These are phyloP conservation scores for Thaleichthys pacificus DNA, from an alignment of 2,797 vertebrate genomes.

Conservation along the genomic window DNA sequence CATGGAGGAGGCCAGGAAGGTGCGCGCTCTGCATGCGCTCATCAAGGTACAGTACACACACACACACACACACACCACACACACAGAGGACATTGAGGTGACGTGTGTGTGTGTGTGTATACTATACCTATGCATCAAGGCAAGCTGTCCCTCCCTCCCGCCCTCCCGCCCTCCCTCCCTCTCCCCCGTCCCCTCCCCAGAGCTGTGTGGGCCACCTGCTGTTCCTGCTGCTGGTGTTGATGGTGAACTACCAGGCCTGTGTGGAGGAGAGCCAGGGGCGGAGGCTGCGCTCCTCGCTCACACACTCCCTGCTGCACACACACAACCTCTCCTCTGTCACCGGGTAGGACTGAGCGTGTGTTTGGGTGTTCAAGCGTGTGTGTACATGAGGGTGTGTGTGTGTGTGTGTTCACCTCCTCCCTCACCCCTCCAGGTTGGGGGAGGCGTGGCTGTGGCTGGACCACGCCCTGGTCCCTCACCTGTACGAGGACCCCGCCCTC, in stretches of 20 bases:
- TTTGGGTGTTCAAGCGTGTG: neutral
- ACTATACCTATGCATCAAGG: no score
- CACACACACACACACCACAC: no score
- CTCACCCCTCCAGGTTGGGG: slow-evolving; percentile 54
- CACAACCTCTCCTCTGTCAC: slow-evolving; percentile 63
- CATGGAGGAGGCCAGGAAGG: slow-evolving; percentile 78
- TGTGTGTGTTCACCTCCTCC: neutral
- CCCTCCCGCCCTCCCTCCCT: neutral
- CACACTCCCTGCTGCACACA: slow-evolving; percentile 46
- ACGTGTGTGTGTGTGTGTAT: neutral
- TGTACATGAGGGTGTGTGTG: slow-evolving; percentile 1
- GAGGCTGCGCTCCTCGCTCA: slow-evolving; percentile 64
- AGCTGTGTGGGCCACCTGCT: slow-evolving; percentile 72
- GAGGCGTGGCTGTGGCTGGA: slow-evolving; percentile 71
- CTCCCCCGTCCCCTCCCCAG: slow-evolving; percentile 47
- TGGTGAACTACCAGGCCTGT: slow-evolving; percentile 78
- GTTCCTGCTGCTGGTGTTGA: slow-evolving; percentile 76
- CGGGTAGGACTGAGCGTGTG: slow-evolving; percentile 54
- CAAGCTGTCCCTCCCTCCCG: neutral
- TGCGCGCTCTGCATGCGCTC: slow-evolving; percentile 64
- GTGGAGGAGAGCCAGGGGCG: slow-evolving; percentile 65
- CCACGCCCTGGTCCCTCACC: slow-evolving; percentile 61
- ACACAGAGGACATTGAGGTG: neutral
- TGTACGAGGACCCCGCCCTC: slow-evolving; percentile 66
- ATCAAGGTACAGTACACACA: slow-evolving; percentile 66